Evolutionary conservation across 2,113 vertebrate genomes (phyloP).

Genomic region (crab-eating macaque (Macaca fascicularis)): DNA sequence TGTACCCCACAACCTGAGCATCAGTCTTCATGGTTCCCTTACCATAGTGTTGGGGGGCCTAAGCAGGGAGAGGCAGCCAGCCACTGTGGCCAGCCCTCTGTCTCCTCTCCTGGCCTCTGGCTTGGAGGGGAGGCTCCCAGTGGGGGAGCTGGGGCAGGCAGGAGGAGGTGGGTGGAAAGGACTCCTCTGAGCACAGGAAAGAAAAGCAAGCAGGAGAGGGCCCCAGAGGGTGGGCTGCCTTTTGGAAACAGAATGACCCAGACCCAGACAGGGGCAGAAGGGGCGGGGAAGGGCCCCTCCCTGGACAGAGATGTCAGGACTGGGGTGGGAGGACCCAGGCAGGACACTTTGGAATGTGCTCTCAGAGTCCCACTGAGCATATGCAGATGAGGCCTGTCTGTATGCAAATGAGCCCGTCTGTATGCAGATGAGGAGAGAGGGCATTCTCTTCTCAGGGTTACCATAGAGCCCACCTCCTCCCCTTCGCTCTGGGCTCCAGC

Average conservation of each 20-base stretch:
- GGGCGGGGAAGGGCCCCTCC: background rate
- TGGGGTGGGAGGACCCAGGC: constrained; percentile 19
- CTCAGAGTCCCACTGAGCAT: constrained; percentile 78
- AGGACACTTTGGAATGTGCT: constrained; percentile 56
- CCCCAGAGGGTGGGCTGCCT: background rate
- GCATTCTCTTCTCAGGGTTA: constrained; percentile 85
- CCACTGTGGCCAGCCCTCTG: background rate
- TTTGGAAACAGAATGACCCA: constrained; percentile 28
- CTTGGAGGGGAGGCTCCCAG: background rate
- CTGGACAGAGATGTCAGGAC: background rate
- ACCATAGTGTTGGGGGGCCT: background rate
- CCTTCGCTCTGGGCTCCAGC: constrained; percentile 36
- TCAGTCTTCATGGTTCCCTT: background rate
- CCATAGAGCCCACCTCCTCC: constrained; percentile 59
- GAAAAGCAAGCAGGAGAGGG: background rate
- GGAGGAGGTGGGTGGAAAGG: background rate
- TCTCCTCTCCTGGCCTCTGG: background rate
- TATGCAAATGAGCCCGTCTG: constrained; percentile 73
- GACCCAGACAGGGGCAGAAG: constrained; percentile 3
- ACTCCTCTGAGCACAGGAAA: background rate
- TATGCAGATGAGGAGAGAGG: constrained; percentile 83
- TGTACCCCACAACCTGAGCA: background rate
- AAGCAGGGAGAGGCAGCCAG: background rate
- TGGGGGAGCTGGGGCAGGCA: background rate
- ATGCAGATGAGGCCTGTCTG: constrained; percentile 85